Evolutionary conservation across 2,797 vertebrate species (phyloP), one percentile per base, ranked within the genome.

Genomic region (Allobates femoralis): DNA sequence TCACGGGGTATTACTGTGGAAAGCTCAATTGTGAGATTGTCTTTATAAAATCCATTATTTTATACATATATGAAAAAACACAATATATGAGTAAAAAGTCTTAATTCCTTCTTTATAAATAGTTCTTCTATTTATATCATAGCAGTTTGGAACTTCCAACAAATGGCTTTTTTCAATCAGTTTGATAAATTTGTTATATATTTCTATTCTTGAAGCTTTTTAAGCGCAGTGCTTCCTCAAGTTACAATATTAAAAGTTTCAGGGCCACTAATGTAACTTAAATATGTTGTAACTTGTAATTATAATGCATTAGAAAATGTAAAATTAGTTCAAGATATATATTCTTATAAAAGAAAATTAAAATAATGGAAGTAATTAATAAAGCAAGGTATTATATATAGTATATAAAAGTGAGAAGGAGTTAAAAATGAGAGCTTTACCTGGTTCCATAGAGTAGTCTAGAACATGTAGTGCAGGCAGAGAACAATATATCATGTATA

Each of bases 21-120:
- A 16, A 58, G 50, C 28, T 30, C 18, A 76, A 50, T 53, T 53
- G 73, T 76, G 53, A 55, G 7, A 46, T 76, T 28, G 1, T 32
- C 2, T 21, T 53, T 30, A 30, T 34, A 21, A 12, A 19, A 73
- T 41, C 19, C 21, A 41, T 23, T 46, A 10, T 32, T 28, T 55
- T 77, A 15, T 18, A 64, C 4, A 73, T 90, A 91, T 90, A 91
- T 93, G 15, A 66, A 66, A 8, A 32, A 66, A 19, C 28, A 30
- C 15, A 14, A 8, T 15, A 7, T 18, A 64, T 64, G 12, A 18
- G 15, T 30, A 16, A 66, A 30, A 32, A n/a, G 23, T 60, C 56
- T 66, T 66, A 66, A 30, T 30, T 66, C 16, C 16, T 16, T 18
- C 64, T 18, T 32, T 67, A 32, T 1, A 32, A 16, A 67, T 6